Percentiles rank a stretch among this genome's conserved stretches.
These are phyloP conservation scores for Helicoverpa assulta DNA, from an alignment of 2,888 invertebrate species.

Conservation along the genomic window DNA sequence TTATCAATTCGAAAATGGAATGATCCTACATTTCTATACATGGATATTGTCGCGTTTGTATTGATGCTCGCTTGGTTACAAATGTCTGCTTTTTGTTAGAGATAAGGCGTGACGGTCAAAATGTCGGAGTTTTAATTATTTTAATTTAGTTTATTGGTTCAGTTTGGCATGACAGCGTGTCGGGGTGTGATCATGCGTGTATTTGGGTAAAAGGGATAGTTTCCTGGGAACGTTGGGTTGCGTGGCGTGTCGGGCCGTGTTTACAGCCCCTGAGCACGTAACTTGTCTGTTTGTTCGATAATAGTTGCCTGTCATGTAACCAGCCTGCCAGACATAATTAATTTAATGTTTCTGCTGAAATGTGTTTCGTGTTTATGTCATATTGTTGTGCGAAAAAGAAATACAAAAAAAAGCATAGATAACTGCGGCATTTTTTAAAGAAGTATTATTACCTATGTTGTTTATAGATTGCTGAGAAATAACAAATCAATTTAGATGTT, in stretches of 20 bases:
- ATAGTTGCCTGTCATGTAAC: constrained; percentile 31
- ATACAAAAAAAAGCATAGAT: neutral
- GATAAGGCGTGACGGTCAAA: constrained; percentile 11
- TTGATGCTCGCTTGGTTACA: constrained; percentile 36
- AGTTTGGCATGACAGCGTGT: constrained; percentile 69
- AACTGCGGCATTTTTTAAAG: neutral
- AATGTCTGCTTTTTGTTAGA: constrained; percentile 16
- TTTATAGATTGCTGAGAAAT: neutral
- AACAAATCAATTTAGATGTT: neutral
- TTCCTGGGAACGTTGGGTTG: constrained; percentile 57
- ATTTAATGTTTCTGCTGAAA: constrained; percentile 1
- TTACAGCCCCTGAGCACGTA: constrained; percentile 37
- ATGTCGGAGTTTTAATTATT: constrained; percentile 10
- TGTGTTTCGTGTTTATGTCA: constrained; percentile 6
- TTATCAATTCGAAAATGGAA: constrained; percentile 75
- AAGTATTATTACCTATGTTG: neutral
- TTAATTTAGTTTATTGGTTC: constrained; percentile 68
- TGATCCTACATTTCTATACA: constrained; percentile 76
- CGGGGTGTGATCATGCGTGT: constrained; percentile 69
- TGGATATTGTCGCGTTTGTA: constrained; percentile 63
- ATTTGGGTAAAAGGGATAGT: constrained; percentile 63
- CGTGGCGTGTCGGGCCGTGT: constrained; percentile 55
- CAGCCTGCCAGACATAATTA: constrained; percentile 16
- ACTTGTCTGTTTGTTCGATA: constrained; percentile 35
- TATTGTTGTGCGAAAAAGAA: constrained; percentile 2